phyloP scores from a whole-genome alignment of 2,888 invertebrate genomes.

The Tipula unca region DNA sequence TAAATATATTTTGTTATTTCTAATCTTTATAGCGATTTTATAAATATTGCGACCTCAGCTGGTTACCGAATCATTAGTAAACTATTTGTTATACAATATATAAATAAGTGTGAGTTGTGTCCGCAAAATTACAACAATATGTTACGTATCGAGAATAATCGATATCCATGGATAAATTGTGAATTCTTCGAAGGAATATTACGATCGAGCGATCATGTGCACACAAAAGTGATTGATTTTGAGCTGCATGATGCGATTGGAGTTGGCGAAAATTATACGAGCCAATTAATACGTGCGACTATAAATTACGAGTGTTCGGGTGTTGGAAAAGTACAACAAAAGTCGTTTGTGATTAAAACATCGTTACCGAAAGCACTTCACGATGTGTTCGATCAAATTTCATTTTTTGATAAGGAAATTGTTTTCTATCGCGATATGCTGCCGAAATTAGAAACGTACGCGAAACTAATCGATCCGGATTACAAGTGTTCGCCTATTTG shows the following conservation, averaged over 20 bases:
- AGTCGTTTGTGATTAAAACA: not conserved
- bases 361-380: not conserved
- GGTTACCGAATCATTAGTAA: not conserved
- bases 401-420: not conserved
- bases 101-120: not conserved
- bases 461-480: not conserved
- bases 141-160: not conserved
- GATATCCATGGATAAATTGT: not conserved
- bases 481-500: not conserved
- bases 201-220: conserved; percentile 24
- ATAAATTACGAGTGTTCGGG: conserved; percentile 23
- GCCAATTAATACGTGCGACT: conserved; percentile 31
- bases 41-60: not conserved
- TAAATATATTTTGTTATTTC: not conserved
- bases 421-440: not conserved
- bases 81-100: no score
- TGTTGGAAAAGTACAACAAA: not conserved
- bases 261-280: conserved; percentile 35
- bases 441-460: not conserved
- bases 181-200: not conserved
- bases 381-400: not conserved
- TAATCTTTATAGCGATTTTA: not conserved
- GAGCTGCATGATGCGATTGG: conserved; percentile 30
- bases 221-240: conserved; percentile 26
- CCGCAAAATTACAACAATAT: not conserved